phyloP scores from a whole-genome alignment of 2,888 invertebrate genomes.

The Ophion ellenae region DNA sequence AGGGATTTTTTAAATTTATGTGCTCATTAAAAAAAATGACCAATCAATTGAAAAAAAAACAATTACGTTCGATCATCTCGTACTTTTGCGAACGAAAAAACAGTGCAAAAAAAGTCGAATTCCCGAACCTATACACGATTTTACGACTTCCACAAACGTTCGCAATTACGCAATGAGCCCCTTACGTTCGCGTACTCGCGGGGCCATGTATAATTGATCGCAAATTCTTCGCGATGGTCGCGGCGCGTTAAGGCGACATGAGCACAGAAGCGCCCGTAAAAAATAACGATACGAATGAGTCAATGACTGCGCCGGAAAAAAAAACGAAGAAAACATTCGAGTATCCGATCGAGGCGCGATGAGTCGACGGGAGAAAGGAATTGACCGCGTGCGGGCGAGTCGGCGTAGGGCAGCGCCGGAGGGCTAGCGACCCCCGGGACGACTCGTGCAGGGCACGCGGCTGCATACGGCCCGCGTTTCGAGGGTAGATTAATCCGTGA shows the following conservation, averaged over 20 bases:
- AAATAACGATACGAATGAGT: slow-evolving; percentile 3
- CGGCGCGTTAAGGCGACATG: background rate
- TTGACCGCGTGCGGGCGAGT: slow-evolving; percentile 5
- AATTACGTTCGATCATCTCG: too few species aligned
- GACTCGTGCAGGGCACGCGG: slow-evolving; percentile 75
- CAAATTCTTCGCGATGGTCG: slow-evolving; percentile 13
- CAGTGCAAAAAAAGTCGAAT: background rate
- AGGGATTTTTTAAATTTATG: too few species aligned
- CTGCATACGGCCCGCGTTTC: slow-evolving; percentile 34
- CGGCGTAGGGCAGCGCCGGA: background rate
- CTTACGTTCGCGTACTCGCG: too few species aligned
- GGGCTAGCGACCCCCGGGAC: slow-evolving; percentile 1
- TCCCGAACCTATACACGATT: too few species aligned
- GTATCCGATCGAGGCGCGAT: background rate
- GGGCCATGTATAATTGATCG: too few species aligned
- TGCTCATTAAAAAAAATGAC: too few species aligned
- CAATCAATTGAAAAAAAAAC: too few species aligned
- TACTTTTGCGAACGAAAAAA: background rate
- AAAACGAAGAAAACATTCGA: background rate
- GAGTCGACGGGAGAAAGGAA: background rate
- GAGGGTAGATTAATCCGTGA: slow-evolving; percentile 20
- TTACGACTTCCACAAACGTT: too few species aligned
- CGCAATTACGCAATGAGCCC: too few species aligned
- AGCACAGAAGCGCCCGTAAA: too few species aligned
- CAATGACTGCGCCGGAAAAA: background rate